A percentile compares a stretch with the other conserved stretches of the same genome.
Evolutionary conservation across 1,140 invertebrate species (phyloP).

Genomic region (Parapsyche elsis): DNA sequence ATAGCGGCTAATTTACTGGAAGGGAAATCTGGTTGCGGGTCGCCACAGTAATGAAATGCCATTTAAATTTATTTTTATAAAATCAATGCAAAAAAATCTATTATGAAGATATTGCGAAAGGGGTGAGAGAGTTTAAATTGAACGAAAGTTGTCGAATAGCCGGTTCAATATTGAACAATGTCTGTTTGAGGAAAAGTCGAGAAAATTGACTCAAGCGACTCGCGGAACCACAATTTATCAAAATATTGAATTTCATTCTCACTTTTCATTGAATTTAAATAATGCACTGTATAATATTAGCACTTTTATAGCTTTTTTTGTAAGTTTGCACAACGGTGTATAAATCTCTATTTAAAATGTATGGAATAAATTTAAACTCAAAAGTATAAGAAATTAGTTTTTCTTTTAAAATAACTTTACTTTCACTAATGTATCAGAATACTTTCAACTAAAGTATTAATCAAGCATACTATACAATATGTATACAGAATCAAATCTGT

Average conservation of each 20-base stretch:
- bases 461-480: neutral
- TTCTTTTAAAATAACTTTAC: too few relatives aligned
- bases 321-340: too few relatives aligned
- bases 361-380: conserved; percentile 16
- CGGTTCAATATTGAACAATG: too few relatives aligned
- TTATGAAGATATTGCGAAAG: neutral
- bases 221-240: neutral
- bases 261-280: neutral
- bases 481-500: neutral
- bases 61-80: conserved; percentile 45
- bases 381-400: neutral
- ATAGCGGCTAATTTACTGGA: conserved; percentile 46
- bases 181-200: too few relatives aligned
- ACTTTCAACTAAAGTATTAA: neutral
- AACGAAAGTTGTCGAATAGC: neutral
- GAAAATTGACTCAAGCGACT: neutral
- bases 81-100: conserved; percentile 1
- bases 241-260: neutral
- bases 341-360: conserved; percentile 20
- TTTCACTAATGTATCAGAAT: too few relatives aligned
- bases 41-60: conserved; percentile 36
- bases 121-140: neutral
- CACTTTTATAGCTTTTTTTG: neutral
- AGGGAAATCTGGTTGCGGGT: conserved; percentile 33
- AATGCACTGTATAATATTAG: neutral